phyloP scores from a whole-genome alignment of 1,140 invertebrate species.

The Sminthurides bifidus region DNA sequence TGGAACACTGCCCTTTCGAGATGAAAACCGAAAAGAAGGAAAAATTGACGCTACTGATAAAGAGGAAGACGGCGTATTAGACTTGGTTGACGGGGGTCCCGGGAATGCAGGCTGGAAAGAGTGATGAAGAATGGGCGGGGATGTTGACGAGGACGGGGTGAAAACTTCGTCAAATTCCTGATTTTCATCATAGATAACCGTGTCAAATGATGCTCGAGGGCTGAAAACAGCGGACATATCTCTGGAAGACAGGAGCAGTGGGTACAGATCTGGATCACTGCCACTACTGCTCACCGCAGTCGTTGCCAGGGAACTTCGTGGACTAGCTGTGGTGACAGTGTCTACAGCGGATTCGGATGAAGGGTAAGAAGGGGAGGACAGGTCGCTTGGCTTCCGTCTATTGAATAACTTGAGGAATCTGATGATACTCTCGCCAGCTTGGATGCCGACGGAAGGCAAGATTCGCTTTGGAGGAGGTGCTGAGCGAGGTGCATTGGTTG shows the following conservation, averaged over 20 bases:
- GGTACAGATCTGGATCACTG: conserved; percentile 4
- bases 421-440: conserved; percentile 30
- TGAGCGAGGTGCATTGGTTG: conserved; percentile 26
- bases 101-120: not conserved
- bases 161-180: conserved; percentile 6
- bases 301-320: conserved; percentile 18
- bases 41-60: too few relatives aligned
- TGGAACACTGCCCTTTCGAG: too few relatives aligned
- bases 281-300: conserved; percentile 19
- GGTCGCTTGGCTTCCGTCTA: conserved; percentile 36
- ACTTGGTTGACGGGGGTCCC: too few relatives aligned
- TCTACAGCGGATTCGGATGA: conserved; percentile 37
- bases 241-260: too few relatives aligned
- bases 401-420: conserved; percentile 27
- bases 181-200: not conserved
- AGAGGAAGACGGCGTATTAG: too few relatives aligned
- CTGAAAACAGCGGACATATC: too few relatives aligned
- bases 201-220: conserved; percentile 2
- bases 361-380: conserved; percentile 41
- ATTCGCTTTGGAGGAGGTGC: not conserved
- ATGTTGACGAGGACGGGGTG: not conserved
- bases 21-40: too few relatives aligned
- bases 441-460: conserved; percentile 25
- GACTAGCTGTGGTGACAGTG: conserved; percentile 11
- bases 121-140: conserved; percentile 35